These are phyloP conservation scores for Eublepharis macularius DNA, from an alignment of 2,113 vertebrate genomes.

Conservation along the genomic window DNA sequence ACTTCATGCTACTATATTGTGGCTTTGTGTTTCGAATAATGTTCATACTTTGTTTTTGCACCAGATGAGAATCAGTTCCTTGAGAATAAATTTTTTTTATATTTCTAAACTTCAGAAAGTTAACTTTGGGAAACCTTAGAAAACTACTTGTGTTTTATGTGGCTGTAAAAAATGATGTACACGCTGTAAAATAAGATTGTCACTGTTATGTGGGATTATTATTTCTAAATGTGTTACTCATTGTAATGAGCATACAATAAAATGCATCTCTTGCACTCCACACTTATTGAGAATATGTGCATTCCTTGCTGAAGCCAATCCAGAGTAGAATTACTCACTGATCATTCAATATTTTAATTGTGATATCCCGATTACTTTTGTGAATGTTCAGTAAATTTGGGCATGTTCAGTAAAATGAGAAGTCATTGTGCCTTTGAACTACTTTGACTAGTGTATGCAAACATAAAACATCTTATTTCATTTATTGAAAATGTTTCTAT, in stretches of 20 bases:
- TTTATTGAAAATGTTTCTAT: too few relatives aligned
- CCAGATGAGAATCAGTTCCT: conserved; percentile 84
- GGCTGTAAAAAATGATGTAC: conserved; percentile 85
- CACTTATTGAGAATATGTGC: conserved; percentile 60
- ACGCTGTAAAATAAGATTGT: conserved; percentile 87
- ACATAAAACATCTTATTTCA: neutral
- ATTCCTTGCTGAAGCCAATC: conserved; percentile 47
- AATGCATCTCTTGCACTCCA: conserved; percentile 83
- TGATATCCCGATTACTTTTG: neutral
- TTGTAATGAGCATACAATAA: conserved; percentile 84
- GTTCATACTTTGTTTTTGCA: conserved; percentile 80
- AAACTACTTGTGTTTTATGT: conserved; percentile 79
- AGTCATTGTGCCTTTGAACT: neutral
- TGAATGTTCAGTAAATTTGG: neutral
- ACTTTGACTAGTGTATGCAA: conserved; percentile 22
- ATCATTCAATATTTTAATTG: neutral
- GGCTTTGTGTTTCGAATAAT: conserved; percentile 81
- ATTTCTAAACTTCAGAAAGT: conserved; percentile 80
- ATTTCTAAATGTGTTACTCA: conserved; percentile 85
- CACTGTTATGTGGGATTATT: conserved; percentile 83
- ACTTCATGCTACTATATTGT: conserved; percentile 78
- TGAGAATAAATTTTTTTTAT: conserved; percentile 80
- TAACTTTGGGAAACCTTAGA: conserved; percentile 79
- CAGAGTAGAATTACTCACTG: conserved; percentile 24
- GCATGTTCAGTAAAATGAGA: neutral